phyloP scores from a whole-genome alignment of 2,797 vertebrate genomes.

The Nyctibius grandis region DNA sequence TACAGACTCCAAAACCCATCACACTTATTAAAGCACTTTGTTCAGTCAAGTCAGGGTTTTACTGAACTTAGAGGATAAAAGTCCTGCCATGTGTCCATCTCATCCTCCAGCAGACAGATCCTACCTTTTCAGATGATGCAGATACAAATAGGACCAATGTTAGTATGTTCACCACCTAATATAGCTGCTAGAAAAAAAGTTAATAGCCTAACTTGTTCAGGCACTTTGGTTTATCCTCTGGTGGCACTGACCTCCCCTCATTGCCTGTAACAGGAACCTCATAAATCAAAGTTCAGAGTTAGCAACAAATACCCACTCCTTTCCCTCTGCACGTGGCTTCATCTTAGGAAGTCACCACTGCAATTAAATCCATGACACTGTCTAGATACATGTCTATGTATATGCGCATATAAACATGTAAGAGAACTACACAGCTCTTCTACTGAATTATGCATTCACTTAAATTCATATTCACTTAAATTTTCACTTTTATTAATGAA shows the following conservation, averaged over 20 bases:
- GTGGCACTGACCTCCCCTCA: not conserved
- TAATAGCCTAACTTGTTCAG: not conserved
- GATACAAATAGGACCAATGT: not conserved
- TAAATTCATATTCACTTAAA: not conserved
- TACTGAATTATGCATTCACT: not conserved
- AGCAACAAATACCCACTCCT: not conserved
- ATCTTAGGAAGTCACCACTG: not conserved
- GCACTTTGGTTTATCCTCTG: not conserved
- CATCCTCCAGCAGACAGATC: not conserved
- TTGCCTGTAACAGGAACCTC: not conserved
- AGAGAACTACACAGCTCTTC: not conserved
- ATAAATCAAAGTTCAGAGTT: not conserved
- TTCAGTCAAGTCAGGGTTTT: constrained; percentile 23
- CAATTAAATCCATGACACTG: not conserved
- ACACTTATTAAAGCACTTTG: constrained; percentile 40
- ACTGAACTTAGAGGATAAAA: not conserved
- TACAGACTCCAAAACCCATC: constrained; percentile 32
- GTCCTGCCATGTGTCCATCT: not conserved
- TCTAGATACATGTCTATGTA: rapidly evolving
- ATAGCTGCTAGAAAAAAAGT: not conserved
- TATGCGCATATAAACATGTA: rapidly evolving
- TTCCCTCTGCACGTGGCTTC: not conserved
- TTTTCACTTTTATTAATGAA: not conserved
- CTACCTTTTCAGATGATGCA: not conserved
- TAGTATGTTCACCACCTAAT: not conserved